A percentile compares a stretch with the other conserved stretches of the same genome.
Evolutionary conservation across 2,113 vertebrate genomes (phyloP).

Genomic region (Phalacrocorax aristotelis): DNA sequence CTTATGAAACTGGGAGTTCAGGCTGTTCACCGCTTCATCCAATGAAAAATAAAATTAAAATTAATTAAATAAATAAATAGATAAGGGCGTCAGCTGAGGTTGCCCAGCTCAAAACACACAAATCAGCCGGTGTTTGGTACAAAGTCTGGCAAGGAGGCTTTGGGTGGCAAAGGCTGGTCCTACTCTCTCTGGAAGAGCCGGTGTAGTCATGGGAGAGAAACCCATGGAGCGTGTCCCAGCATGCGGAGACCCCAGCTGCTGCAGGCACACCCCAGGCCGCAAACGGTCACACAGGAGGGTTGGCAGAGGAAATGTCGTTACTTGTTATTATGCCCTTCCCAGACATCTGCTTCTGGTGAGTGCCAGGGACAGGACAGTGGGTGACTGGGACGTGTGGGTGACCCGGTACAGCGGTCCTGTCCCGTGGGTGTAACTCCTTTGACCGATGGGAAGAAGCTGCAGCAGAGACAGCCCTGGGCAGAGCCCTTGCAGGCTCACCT

Average conservation of each 20-base stretch:
- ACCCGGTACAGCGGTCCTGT: neutral
- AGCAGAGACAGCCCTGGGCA: neutral
- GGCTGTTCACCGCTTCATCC: neutral
- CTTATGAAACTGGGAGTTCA: neutral
- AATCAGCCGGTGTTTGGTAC: neutral
- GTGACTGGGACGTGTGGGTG: neutral
- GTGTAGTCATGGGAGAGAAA: neutral
- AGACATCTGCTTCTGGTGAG: neutral
- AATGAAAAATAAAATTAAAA: neutral
- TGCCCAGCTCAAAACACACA: neutral
- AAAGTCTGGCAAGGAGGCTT: neutral
- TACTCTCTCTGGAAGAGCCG: neutral
- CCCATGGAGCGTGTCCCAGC: neutral
- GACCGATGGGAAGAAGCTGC: neutral
- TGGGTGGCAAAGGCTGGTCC: neutral
- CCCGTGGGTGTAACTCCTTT: accelerated
- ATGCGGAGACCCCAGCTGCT: neutral
- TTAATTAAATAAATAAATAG: neutral
- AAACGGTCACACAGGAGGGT: neutral
- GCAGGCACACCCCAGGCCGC: neutral
- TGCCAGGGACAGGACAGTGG: too few species aligned
- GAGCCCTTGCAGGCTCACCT: neutral
- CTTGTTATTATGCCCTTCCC: neutral
- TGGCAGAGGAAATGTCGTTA: neutral
- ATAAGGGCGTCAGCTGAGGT: neutral